phyloP scores from a whole-genome alignment of 2,113 vertebrate genomes.

The Mionectes macconnelli region DNA sequence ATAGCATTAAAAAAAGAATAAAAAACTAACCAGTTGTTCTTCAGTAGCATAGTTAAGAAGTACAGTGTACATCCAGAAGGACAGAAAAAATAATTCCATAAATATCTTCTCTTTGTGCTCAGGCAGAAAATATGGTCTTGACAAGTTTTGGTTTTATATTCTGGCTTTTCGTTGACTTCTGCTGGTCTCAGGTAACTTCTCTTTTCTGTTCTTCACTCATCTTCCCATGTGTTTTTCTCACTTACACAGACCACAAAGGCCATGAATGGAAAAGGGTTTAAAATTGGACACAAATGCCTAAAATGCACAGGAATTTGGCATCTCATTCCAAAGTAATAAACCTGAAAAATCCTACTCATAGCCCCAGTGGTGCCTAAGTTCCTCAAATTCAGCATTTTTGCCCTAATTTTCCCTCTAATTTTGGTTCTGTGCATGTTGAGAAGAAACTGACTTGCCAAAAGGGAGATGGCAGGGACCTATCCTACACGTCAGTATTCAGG shows the following conservation, averaged over 20 bases:
- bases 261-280: not conserved
- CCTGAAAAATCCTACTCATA: not conserved
- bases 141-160: not conserved
- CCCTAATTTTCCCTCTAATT: not conserved
- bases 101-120: not conserved
- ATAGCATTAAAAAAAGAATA: not conserved
- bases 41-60: not conserved
- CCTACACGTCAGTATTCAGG: not conserved
- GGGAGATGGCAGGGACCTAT: not conserved
- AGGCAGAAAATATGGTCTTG: not conserved
- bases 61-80: not conserved
- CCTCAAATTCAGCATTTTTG: not conserved
- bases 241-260: not conserved
- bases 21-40: not conserved
- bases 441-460: not conserved
- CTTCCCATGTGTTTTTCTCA: not conserved
- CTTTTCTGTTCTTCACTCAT: not conserved
- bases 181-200: not conserved
- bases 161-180: not conserved
- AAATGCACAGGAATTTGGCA: not conserved
- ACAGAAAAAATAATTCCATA: not conserved
- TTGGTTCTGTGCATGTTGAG: not conserved
- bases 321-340: not conserved
- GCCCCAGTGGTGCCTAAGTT: not conserved
- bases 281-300: not conserved